phyloP scores from a whole-genome alignment of 1,140 invertebrate genomes.

The Carcinoscorpius rotundicauda region DNA sequence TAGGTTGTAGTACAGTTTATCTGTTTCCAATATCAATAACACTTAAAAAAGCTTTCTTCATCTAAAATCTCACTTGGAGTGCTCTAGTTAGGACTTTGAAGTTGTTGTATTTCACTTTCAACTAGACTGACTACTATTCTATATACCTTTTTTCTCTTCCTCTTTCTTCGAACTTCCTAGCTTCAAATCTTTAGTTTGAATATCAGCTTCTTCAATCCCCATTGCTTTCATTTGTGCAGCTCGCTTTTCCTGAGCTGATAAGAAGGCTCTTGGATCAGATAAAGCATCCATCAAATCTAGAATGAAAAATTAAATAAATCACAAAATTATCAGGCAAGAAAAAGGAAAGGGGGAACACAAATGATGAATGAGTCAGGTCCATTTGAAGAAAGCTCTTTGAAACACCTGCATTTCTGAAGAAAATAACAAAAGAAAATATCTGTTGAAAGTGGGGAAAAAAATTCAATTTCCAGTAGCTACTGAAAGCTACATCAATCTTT shows the following conservation, averaged over 20 bases:
- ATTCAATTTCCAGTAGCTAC: too few relatives aligned
- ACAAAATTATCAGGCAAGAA: not conserved
- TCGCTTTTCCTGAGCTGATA: conserved; percentile 74
- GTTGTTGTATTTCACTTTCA: not conserved
- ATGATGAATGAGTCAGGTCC: not conserved
- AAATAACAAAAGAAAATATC: too few relatives aligned
- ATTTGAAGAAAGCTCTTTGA: not conserved
- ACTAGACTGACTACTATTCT: not conserved
- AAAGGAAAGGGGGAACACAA: not conserved
- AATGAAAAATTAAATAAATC: conserved; percentile 16
- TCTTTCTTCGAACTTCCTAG: conserved; percentile 19
- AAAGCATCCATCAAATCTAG: conserved; percentile 93
- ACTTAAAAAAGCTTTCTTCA: too few relatives aligned
- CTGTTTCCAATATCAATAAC: too few relatives aligned
- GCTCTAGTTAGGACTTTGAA: too few relatives aligned
- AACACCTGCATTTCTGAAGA: too few relatives aligned
- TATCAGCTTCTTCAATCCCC: conserved; percentile 76
- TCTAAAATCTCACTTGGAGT: too few relatives aligned
- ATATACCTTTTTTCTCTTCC: conserved; percentile 13
- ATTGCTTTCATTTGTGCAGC: conserved; percentile 85
- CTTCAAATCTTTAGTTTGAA: conserved; percentile 36
- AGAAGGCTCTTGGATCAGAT: conserved; percentile 86
- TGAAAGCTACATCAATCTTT: too few relatives aligned
- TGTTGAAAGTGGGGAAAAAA: too few relatives aligned
- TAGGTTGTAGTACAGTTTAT: too few relatives aligned